These are phyloP conservation scores for Trichechus manatus DNA, from an alignment of 2,113 vertebrate genomes.

Conservation along the genomic window DNA sequence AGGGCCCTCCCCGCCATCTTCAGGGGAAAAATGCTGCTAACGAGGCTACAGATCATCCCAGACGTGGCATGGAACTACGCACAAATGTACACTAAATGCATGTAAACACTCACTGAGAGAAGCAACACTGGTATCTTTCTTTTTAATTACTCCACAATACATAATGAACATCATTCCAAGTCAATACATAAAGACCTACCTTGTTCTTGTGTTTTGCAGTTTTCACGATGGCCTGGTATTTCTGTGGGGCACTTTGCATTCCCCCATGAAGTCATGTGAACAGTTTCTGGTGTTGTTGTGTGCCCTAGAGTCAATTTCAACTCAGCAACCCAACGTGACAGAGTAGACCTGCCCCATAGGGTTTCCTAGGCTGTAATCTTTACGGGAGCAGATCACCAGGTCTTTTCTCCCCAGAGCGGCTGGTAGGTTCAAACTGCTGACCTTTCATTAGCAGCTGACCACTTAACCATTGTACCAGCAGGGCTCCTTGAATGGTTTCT, in stretches of 20 bases:
- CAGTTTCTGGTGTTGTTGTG: too few species aligned
- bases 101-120: not conserved
- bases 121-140: not conserved
- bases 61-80: accelerated
- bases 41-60: not conserved
- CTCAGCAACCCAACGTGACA: too few species aligned
- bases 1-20: not conserved
- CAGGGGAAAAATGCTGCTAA: not conserved
- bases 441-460: too few species aligned
- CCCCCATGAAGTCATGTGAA: too few species aligned
- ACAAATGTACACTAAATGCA: too few species aligned
- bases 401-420: not conserved
- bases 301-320: too few species aligned
- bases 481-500: not conserved
- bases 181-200: too few species aligned
- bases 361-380: not conserved
- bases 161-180: not conserved
- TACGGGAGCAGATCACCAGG: not conserved
- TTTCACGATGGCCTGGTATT: not conserved
- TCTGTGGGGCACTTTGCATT: too few species aligned
- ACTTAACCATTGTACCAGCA: not conserved
- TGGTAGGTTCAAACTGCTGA: too few species aligned
- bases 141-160: not conserved
- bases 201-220: not conserved
- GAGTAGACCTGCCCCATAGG: not conserved